Evolutionary conservation across 2,797 vertebrate species (phyloP), one percentile per base, ranked within the genome.

Genomic region (Chaetodon trifasciatus): DNA sequence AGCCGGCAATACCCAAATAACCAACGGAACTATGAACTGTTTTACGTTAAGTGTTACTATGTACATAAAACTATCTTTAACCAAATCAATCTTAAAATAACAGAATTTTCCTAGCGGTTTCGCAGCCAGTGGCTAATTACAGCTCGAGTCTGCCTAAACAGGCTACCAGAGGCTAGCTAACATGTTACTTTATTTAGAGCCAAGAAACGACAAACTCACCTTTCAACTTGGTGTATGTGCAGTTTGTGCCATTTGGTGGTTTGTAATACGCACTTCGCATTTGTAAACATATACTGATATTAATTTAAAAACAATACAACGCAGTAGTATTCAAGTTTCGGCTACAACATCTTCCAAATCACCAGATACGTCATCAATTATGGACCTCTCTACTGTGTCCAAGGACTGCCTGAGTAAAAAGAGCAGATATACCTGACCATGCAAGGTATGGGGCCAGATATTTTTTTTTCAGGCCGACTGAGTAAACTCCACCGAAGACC

Each of bases 341-440:
- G 67, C 76, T 73, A 74, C 52, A 66, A 74, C 86, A 84, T 83
- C 81, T 53, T 89, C 86, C 85, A 84, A 74, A 83, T 74, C 83
- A 75, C 42, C 77, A 50, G 0, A 0, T 8, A 91, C 91, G 93
- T 91, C 88, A 90, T 77, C 70, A 62, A 4, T 0, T 1, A 46
- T 0, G 89, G 91, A 89, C 90, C 90, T 80, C 8, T 11, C 0
- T 5, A 4, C 47, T 0, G 46, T 19, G 81, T 2, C 84, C 60
- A 7, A 5, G 0, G 3, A 63, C 12, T 35, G 93, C 93, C 93
- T 92, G 90, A 86, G 0, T 39, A 56, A 87, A 93, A 88, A 58
- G 0, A 53, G 9, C 6, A 17, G 3, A 24, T 2, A 8, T 42
- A 17, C 28, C 28, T 32, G 28, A 32, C 28, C 28, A 4, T 32